Conservation (phyloP, 2,797 vertebrate genomes). For the Argentina silus region DNA sequence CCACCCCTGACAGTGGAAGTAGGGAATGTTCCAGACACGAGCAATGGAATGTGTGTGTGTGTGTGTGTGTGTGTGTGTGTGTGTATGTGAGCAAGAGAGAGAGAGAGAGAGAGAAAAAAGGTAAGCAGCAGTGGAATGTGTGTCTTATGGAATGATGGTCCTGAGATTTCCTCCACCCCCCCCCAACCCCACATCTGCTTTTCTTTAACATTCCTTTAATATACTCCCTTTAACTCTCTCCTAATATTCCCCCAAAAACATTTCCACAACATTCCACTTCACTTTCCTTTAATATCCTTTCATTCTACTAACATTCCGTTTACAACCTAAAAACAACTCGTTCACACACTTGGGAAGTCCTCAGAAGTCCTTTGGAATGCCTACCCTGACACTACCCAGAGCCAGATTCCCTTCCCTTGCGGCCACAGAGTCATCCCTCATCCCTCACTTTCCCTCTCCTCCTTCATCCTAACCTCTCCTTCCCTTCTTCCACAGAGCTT, state of each 20-base stretch:
- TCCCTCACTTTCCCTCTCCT: slow-evolving; percentile 49
- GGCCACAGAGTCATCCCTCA: slow-evolving; percentile 64
- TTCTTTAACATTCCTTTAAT: slow-evolving; percentile 38
- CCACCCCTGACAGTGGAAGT: slow-evolving; percentile 43
- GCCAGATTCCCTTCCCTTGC: slow-evolving; percentile 27
- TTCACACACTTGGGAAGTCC: slow-evolving; percentile 22
- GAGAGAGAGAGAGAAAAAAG: no score
- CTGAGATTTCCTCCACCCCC: no score
- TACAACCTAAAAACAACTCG: slow-evolving; percentile 15
- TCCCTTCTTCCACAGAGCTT: slow-evolving; percentile 12
- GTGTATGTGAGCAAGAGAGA: no score
- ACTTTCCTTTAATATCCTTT: slow-evolving; percentile 13
- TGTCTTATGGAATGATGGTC: slow-evolving; percentile 57
- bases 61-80: slow-evolving; percentile 37
- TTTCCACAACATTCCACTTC: slow-evolving; percentile 65
- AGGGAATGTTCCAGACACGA: slow-evolving; percentile 43
- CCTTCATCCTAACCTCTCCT: slow-evolving; percentile 38
- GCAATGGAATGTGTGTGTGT: slow-evolving; percentile 45
- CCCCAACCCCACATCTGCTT: slow-evolving; percentile 76
- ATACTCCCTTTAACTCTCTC: slow-evolving; percentile 25
- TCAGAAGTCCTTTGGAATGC: slow-evolving; percentile 43
- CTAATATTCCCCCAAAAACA: slow-evolving; percentile 68
- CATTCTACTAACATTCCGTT: no score
- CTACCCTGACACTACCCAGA: slow-evolving; percentile 39
- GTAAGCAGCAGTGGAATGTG: slow-evolving; percentile 63